Evolutionary conservation across 2,888 invertebrate species (phyloP).

Genomic region (Ferrisia virgata): DNA sequence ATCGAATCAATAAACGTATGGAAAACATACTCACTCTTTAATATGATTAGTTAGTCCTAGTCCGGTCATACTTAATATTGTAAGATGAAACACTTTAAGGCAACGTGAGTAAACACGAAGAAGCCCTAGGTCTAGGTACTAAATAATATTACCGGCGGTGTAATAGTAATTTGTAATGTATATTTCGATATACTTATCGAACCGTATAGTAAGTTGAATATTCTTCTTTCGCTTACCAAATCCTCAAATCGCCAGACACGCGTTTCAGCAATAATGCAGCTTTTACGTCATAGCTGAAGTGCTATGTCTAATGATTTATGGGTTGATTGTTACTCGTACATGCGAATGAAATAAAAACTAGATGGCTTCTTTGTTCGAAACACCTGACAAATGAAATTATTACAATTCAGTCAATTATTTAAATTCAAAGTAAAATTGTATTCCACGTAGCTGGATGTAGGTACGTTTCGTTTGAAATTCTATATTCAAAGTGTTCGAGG

Average conservation of each 20-base stretch:
- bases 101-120: not conserved
- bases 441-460: too few relatives aligned
- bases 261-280: not conserved
- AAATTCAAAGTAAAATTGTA: too few relatives aligned
- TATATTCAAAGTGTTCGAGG: too few relatives aligned
- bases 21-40: not conserved
- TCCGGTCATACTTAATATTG: not conserved
- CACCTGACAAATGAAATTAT: not conserved
- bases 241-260: too few relatives aligned
- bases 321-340: not conserved
- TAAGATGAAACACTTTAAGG: too few relatives aligned
- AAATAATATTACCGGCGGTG: too few relatives aligned
- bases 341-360: not conserved
- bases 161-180: too few relatives aligned
- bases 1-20: not conserved
- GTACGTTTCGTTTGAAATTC: not conserved
- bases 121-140: too few relatives aligned
- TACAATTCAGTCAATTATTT: not conserved
- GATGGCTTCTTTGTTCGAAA: not conserved
- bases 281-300: not conserved
- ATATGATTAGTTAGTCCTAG: not conserved
- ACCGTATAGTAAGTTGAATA: too few relatives aligned
- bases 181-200: too few relatives aligned
- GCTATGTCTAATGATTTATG: not conserved
- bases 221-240: too few relatives aligned